Percentiles rank a stretch among this genome's conserved stretches.
phyloP scores from a whole-genome alignment of 1,140 invertebrate genomes.

The Diploscapter pachys region DNA sequence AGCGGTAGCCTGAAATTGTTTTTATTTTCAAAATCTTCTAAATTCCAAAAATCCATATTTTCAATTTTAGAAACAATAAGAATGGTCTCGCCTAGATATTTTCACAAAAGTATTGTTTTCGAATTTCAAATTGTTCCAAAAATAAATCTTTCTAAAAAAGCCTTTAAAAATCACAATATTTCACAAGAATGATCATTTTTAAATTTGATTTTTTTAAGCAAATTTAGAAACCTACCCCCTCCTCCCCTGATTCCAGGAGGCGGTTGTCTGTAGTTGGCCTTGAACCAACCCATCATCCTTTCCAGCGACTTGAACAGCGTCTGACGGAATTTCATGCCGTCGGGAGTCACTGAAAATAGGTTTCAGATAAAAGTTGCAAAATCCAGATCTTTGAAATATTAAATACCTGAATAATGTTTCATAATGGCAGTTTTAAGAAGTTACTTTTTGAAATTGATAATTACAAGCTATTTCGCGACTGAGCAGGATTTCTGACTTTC shows the following conservation, averaged over 20 bases:
- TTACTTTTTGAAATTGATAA: conserved; percentile 13
- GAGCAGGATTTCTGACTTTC: conserved; percentile 13
- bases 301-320: conserved; percentile 81
- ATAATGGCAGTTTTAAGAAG: neutral
- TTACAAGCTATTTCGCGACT: neutral
- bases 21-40: too few species aligned
- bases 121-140: too few species aligned
- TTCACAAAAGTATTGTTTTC: too few species aligned
- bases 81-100: too few species aligned
- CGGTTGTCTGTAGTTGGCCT: conserved; percentile 90
- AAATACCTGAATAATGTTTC: neutral
- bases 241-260: neutral
- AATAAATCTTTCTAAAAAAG: too few species aligned
- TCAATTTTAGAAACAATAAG: too few species aligned
- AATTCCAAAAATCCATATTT: too few species aligned
- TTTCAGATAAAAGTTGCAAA: neutral
- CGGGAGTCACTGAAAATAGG: conserved; percentile 69
- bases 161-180: too few species aligned
- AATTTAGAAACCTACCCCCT: too few species aligned
- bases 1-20: too few species aligned
- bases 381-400: neutral
- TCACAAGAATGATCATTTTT: too few species aligned
- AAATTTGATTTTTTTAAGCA: too few species aligned
- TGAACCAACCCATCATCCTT: conserved; percentile 89
- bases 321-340: conserved; percentile 84